A percentile compares a stretch with the other conserved stretches of the same genome.
Conservation (phyloP, 2,113 vertebrate species). For the Phalacrocorax pelagicus region DNA sequence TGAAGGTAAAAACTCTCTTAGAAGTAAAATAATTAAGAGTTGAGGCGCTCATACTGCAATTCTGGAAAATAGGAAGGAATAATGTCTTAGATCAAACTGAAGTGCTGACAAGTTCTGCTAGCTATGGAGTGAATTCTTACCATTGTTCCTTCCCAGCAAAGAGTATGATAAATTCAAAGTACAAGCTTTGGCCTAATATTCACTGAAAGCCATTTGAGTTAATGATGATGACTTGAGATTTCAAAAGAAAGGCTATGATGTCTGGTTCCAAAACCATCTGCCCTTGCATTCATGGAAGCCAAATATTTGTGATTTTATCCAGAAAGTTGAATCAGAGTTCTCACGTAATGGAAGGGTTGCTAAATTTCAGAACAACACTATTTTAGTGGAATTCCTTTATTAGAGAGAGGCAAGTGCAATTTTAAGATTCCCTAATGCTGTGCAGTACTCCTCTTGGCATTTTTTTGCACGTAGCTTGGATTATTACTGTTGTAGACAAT, state of each 20-base stretch:
- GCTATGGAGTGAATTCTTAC: background rate
- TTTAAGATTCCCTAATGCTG: background rate
- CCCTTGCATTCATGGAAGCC: rapidly evolving
- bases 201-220: background rate
- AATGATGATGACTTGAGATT: background rate
- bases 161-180: background rate
- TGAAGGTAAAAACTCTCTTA: background rate
- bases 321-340: background rate
- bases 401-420: background rate
- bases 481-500: background rate
- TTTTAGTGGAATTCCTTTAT: background rate
- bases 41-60: background rate
- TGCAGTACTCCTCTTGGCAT: background rate
- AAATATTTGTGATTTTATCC: background rate
- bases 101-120: background rate
- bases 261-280: background rate
- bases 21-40: background rate
- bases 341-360: background rate
- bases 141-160: background rate
- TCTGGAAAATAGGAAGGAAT: background rate
- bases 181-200: background rate
- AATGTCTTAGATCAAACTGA: background rate
- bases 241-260: background rate
- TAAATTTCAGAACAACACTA: background rate
- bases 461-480: background rate